Conservation (phyloP, 2,797 vertebrate species). For the Dendrocincla tyrannina region DNA sequence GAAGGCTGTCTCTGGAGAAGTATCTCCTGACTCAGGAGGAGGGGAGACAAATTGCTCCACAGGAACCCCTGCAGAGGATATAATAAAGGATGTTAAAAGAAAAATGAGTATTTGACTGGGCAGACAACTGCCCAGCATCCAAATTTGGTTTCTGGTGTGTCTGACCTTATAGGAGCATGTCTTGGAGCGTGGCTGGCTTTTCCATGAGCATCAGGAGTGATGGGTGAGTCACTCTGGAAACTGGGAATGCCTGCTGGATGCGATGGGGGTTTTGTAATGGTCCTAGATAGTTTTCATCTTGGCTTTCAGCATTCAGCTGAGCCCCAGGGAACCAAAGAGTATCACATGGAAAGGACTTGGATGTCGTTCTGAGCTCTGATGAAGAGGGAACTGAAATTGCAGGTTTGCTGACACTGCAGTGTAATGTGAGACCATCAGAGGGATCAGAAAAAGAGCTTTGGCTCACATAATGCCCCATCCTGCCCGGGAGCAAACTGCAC, state of each 20-base stretch:
- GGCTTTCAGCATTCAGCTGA: neutral
- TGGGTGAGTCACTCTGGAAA: neutral
- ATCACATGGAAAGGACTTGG: neutral
- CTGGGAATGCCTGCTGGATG: neutral
- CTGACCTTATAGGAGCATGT: neutral
- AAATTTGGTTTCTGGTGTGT: neutral
- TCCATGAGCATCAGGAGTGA: neutral
- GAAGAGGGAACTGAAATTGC: neutral
- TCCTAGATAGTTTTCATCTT: neutral
- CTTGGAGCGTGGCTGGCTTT: neutral
- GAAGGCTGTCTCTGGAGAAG: neutral
- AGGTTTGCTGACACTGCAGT: neutral
- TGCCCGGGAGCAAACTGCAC: neutral
- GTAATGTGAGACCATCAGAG: neutral
- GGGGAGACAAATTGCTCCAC: neutral
- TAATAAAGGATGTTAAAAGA: neutral
- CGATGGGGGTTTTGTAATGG: neutral
- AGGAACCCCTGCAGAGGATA: neutral
- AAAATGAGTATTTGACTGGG: neutral
- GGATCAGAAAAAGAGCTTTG: neutral
- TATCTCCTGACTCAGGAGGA: fast-evolving
- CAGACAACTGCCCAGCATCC: neutral
- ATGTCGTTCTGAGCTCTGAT: neutral
- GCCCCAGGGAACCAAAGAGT: neutral
- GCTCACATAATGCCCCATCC: neutral